These are phyloP conservation scores for Monodelphis domestica DNA, from an alignment of 2,797 vertebrate species.

Conservation along the genomic window DNA sequence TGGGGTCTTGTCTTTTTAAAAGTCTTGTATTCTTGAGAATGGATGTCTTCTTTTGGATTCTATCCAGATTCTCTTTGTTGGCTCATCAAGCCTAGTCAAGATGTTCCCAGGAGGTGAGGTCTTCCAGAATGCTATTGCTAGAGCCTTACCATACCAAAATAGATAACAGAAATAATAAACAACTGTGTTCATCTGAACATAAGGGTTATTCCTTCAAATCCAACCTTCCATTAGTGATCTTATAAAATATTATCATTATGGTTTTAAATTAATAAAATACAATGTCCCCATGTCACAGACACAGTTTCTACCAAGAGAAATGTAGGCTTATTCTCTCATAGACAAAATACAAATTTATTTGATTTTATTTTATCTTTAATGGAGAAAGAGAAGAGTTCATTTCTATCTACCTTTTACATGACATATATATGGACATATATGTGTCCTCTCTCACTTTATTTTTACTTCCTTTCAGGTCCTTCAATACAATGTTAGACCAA, in stretches of 20 bases:
- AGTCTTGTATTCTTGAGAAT: not conserved
- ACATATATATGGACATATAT: not conserved
- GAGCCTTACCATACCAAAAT: not conserved
- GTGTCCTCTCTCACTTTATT: not conserved
- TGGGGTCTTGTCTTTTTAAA: not conserved
- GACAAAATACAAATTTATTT: not conserved
- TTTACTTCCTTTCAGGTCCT: not conserved
- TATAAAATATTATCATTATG: not conserved
- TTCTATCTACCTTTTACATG: not conserved
- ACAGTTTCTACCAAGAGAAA: slow-evolving; percentile 3
- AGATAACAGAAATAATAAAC: not conserved
- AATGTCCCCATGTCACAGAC: slow-evolving; percentile 5
- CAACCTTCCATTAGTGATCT: not conserved
- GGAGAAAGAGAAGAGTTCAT: not conserved
- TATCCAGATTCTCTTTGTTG: not conserved
- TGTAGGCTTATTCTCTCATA: not conserved
- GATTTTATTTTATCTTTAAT: slow-evolving; percentile 12
- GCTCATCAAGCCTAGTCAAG: not conserved
- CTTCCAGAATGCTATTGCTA: not conserved
- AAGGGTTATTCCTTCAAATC: not conserved
- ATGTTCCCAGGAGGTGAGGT: not conserved
- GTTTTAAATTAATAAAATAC: not conserved
- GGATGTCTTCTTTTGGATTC: not conserved
- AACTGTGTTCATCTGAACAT: not conserved
- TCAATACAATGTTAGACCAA: not conserved